Evolutionary conservation across 1,140 invertebrate genomes (phyloP).

Genomic region (Halictus rubicundus): DNA sequence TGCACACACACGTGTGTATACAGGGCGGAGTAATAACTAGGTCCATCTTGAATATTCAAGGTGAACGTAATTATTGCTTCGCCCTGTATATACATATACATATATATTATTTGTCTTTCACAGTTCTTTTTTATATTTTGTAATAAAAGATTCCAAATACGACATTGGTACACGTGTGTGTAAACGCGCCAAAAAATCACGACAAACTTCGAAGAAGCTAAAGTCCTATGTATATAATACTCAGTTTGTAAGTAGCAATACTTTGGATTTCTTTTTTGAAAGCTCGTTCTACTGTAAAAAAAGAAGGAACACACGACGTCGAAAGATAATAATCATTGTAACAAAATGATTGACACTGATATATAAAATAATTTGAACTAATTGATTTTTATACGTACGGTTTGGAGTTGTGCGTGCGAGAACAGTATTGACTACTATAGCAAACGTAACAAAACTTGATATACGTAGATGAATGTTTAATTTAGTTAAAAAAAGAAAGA

Average conservation of each 20-base stretch:
- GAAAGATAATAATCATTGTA: not conserved
- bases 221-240: constrained; percentile 19
- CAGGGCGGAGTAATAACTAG: too few species aligned
- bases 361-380: not conserved
- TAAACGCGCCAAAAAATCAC: not conserved
- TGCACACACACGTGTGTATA: not conserved
- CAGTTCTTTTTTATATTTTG: not conserved
- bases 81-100: not conserved
- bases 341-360: not conserved
- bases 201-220: not conserved
- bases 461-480: constrained; percentile 13
- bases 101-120: not conserved
- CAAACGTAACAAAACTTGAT: not conserved
- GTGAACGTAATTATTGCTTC: too few species aligned
- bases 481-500: not conserved
- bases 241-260: constrained; percentile 31
- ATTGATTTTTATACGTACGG: constrained; percentile 25
- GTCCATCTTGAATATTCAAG: too few species aligned
- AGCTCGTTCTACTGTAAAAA: not conserved
- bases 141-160: constrained; percentile 22
- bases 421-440: constrained; percentile 21
- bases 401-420: not conserved
- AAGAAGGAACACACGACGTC: not conserved
- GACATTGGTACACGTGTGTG: not conserved
- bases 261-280: constrained; percentile 27